A percentile compares a stretch with the other conserved stretches of the same genome.
These are phyloP conservation scores for Anthophora plumipes DNA, from an alignment of 2,888 invertebrate species.

Conservation along the genomic window DNA sequence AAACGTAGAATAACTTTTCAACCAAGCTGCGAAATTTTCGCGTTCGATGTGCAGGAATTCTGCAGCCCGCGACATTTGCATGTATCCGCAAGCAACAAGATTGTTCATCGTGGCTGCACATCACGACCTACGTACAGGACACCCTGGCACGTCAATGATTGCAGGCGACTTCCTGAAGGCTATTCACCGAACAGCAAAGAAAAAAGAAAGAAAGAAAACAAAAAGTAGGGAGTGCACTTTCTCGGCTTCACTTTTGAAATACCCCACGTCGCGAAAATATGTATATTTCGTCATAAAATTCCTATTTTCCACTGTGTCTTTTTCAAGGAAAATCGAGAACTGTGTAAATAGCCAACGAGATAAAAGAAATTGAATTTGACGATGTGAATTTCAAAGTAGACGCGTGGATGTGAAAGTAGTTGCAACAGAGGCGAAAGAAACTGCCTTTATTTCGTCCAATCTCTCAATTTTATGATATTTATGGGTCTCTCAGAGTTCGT, in stretches of 20 bases:
- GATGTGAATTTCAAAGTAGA: too few species aligned
- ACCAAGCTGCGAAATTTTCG: conserved; percentile 18
- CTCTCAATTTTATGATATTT: too few species aligned
- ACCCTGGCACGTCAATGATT: conserved; percentile 66
- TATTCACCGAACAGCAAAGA: conserved; percentile 21
- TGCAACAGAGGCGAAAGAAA: too few species aligned
- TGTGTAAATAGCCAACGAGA: neutral
- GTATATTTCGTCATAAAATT: neutral
- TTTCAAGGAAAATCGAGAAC: conserved; percentile 8
- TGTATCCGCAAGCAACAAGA: conserved; percentile 42
- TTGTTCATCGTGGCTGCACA: conserved; percentile 64
- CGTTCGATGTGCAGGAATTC: conserved; percentile 38
- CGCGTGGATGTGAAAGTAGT: too few species aligned
- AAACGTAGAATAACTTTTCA: conserved; percentile 22
- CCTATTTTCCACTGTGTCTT: neutral
- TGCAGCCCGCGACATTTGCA: conserved; percentile 54
- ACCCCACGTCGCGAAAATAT: neutral
- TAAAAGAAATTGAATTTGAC: neutral
- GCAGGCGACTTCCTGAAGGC: conserved; percentile 56
- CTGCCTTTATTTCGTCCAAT: too few species aligned
- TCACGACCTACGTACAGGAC: conserved; percentile 68
- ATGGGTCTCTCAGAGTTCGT: too few species aligned
- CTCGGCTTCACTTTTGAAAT: conserved; percentile 22
- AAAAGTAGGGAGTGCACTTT: conserved; percentile 21
- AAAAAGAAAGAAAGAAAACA: conserved; percentile 13